These are phyloP conservation scores for Engraulis encrasicolus DNA, from an alignment of 2,113 vertebrate species.

Conservation along the genomic window DNA sequence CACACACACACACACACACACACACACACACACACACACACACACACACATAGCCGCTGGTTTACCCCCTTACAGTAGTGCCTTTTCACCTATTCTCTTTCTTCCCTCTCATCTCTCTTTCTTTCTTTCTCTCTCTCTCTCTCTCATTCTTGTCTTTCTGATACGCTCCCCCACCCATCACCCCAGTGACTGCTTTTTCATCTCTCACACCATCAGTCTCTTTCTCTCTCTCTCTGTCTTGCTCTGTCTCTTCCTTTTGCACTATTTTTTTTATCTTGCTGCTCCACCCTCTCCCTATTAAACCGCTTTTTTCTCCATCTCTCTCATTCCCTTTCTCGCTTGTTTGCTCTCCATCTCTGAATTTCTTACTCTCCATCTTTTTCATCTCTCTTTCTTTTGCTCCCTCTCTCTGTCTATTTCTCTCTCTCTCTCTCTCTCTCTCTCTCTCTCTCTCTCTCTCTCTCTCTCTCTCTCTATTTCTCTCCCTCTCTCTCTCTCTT, in stretches of 20 bases:
- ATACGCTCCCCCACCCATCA: no score
- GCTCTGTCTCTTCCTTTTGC: neutral
- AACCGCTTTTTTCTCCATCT: no score
- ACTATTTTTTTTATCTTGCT: no score
- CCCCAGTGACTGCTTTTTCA: no score
- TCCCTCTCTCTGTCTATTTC: neutral
- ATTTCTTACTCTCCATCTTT: neutral
- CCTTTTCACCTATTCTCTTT: no score
- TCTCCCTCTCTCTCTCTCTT: constrained; percentile 9
- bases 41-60: no score
- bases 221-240: neutral
- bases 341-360: neutral
- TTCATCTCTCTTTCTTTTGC: neutral
- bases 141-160: neutral
- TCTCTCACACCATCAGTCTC: no score
- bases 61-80: neutral
- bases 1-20: no score
- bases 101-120: no score
- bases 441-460: constrained; percentile 3
- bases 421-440: constrained; percentile 9
- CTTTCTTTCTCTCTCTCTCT: neutral
- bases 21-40: no score
- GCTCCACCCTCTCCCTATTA: neutral
- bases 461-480: neutral
- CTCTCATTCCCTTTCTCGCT: no score